phyloP scores from a whole-genome alignment of 2,888 invertebrate genomes.

The Gymnosoma rotundatum region DNA sequence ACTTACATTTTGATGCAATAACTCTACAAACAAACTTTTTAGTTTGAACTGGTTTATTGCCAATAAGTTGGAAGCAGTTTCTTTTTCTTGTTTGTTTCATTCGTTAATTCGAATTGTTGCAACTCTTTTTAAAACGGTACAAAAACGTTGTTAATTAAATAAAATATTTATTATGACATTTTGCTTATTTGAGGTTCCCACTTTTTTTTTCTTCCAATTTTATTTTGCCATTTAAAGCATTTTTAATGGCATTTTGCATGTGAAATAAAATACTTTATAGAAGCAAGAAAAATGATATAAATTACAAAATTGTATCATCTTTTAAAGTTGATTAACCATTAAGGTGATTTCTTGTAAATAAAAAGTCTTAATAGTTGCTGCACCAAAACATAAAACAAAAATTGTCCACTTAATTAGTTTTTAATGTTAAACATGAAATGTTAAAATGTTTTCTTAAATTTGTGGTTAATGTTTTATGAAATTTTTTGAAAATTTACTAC shows the following conservation, averaged over 20 bases:
- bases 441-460: background rate
- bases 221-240: conserved; percentile 32
- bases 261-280: background rate
- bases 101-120: background rate
- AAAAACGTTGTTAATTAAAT: conserved; percentile 48
- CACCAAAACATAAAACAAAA: background rate
- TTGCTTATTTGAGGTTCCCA: conserved; percentile 31
- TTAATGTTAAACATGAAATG: conserved; percentile 16
- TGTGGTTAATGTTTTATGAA: conserved; percentile 14
- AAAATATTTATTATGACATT: conserved; percentile 57
- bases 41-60: conserved; percentile 20
- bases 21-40: background rate
- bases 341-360: background rate
- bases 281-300: background rate
- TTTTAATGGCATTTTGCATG: conserved; percentile 56
- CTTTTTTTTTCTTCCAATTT: background rate
- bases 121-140: background rate
- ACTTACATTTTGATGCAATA: conserved; percentile 32
- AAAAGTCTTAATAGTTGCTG: background rate
- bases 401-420: conserved; percentile 35
- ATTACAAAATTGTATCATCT: conserved; percentile 49
- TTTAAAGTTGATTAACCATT: conserved; percentile 53
- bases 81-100: background rate
- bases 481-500: conserved; percentile 3
- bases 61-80: conserved; percentile 1